Conservation (phyloP, 2,888 invertebrate species). For the Panzeria rudis region DNA sequence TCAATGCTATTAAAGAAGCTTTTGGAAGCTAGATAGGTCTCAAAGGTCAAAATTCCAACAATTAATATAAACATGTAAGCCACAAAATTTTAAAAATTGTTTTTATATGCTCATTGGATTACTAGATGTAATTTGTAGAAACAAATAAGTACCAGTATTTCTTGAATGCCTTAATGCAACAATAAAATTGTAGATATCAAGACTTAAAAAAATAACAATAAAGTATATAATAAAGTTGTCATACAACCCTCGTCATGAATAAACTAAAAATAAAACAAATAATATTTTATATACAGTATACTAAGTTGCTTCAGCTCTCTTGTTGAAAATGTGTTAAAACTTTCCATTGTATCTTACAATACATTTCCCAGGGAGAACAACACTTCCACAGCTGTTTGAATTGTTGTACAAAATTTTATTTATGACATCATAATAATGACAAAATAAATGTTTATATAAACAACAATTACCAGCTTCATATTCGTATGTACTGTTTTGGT, state of each 20-base stretch:
- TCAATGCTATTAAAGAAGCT: too few species aligned
- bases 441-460: conserved; percentile 14
- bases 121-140: too few species aligned
- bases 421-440: conserved; percentile 21
- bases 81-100: too few species aligned
- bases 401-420: conserved; percentile 15
- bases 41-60: too few species aligned
- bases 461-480: conserved; percentile 1
- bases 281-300: background rate
- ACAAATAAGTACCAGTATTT: too few species aligned
- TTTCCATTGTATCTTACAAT: conserved; percentile 10
- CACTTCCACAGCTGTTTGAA: conserved; percentile 18
- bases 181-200: too few species aligned
- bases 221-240: background rate
- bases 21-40: too few species aligned
- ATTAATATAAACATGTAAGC: too few species aligned
- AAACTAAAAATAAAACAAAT: background rate
- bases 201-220: too few species aligned
- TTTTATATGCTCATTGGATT: too few species aligned
- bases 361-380: conserved; percentile 31
- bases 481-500: background rate
- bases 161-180: too few species aligned
- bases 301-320: background rate
- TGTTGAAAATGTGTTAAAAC: conserved; percentile 52
- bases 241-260: background rate